Evolutionary conservation across 2,797 vertebrate species (phyloP).

Genomic region (Phalanger gymnotis): DNA sequence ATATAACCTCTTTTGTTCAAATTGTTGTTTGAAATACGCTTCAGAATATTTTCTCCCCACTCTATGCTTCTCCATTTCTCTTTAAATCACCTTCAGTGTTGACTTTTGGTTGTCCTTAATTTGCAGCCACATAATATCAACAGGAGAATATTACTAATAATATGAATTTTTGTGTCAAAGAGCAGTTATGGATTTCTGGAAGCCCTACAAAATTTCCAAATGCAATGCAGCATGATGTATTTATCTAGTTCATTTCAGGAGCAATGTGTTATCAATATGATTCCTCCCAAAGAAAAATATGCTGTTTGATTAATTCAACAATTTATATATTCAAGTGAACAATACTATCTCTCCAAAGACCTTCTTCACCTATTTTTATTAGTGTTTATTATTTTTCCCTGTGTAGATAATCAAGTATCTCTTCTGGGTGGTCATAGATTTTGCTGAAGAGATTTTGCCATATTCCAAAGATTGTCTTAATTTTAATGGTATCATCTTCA

Average conservation of each 20-base stretch:
- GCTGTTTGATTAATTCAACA: neutral
- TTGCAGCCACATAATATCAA: neutral
- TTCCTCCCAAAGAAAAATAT: neutral
- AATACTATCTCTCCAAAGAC: too few species aligned
- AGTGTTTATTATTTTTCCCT: too few species aligned
- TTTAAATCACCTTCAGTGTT: neutral
- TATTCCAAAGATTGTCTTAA: neutral
- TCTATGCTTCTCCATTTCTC: neutral
- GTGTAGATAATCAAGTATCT: too few species aligned
- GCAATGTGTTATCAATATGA: neutral
- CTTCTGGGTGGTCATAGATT: too few species aligned
- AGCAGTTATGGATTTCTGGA: neutral
- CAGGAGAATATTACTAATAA: neutral
- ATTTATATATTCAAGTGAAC: too few species aligned
- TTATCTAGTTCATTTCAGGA: neutral
- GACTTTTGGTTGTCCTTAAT: neutral
- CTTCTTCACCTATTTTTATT: too few species aligned
- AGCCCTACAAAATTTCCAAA: neutral
- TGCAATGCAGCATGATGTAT: fast-evolving
- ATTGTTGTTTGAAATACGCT: neutral
- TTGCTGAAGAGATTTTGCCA: neutral
- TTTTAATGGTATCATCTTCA: neutral
- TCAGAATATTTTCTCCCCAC: neutral
- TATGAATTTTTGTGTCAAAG: neutral
- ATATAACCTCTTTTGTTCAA: neutral